phyloP scores from a whole-genome alignment of 2,888 invertebrate species.

The Parnassius smintheus region DNA sequence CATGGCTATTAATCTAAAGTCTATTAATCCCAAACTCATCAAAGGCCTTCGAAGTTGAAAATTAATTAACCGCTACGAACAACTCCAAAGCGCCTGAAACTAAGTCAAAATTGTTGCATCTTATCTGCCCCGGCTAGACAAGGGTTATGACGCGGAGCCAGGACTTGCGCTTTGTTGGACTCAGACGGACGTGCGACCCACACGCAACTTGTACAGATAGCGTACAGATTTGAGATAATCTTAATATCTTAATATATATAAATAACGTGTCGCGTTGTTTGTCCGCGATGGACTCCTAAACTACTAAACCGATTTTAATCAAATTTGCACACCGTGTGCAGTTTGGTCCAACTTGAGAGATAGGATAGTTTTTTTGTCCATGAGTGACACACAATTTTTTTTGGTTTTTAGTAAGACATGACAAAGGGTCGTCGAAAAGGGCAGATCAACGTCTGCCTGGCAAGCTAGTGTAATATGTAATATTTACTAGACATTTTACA shows the following conservation, averaged over 20 bases:
- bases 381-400: too few relatives aligned
- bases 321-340: too few relatives aligned
- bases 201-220: slow-evolving; percentile 31
- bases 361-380: too few relatives aligned
- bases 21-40: slow-evolving; percentile 57
- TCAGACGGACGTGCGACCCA: slow-evolving; percentile 31
- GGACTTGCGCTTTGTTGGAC: slow-evolving; percentile 44
- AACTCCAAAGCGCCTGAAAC: slow-evolving; percentile 41
- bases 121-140: slow-evolving; percentile 50
- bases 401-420: too few relatives aligned
- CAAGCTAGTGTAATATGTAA: too few relatives aligned
- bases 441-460: too few relatives aligned
- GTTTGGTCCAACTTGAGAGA: too few relatives aligned
- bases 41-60: slow-evolving; percentile 54
- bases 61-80: slow-evolving; percentile 60
- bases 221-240: slow-evolving; percentile 11
- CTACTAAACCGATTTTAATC: too few relatives aligned
- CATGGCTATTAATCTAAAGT: slow-evolving; percentile 23
- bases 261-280: too few relatives aligned
- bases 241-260: background rate
- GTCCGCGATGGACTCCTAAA: too few relatives aligned
- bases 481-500: too few relatives aligned
- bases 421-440: too few relatives aligned
- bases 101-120: slow-evolving; percentile 61
- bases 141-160: slow-evolving; percentile 56